These are phyloP conservation scores for Nettapus auritus DNA, from an alignment of 2,113 vertebrate genomes.

Conservation along the genomic window DNA sequence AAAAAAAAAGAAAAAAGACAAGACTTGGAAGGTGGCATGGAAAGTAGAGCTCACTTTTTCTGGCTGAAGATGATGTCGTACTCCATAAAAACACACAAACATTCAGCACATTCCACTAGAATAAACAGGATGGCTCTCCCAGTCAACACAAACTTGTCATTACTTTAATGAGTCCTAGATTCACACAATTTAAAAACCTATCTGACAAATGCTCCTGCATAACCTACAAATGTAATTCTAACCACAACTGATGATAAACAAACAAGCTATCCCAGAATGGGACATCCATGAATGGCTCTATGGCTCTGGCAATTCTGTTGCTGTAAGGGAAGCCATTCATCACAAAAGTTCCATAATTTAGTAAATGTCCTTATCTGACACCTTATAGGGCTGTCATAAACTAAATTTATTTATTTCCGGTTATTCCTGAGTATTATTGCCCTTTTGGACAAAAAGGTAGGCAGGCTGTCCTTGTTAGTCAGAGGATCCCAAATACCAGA, in stretches of 20 bases:
- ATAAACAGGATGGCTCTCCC: neutral
- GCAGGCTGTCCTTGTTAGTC: neutral
- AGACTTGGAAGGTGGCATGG: neutral
- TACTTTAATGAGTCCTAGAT: neutral
- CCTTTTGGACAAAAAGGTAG: neutral
- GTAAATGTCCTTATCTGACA: slow-evolving; percentile 48
- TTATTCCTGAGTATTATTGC: slow-evolving; percentile 5
- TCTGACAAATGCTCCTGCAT: neutral
- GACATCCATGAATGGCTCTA: neutral
- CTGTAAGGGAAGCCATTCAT: slow-evolving; percentile 45
- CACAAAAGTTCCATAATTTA: slow-evolving; percentile 38
- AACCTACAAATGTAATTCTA: neutral
- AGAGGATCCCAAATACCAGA: neutral
- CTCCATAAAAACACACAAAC: neutral
- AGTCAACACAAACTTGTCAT: neutral
- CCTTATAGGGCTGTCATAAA: slow-evolving; percentile 11
- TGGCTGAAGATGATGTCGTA: neutral
- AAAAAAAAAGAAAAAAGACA: neutral
- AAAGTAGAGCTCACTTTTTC: neutral
- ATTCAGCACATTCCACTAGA: neutral
- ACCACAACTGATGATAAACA: neutral
- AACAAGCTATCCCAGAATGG: neutral
- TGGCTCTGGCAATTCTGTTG: neutral
- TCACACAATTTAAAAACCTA: neutral
- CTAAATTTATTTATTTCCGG: slow-evolving; percentile 37